phyloP scores from a whole-genome alignment of 2,113 vertebrate species.

The Oreotragus oreotragus region DNA sequence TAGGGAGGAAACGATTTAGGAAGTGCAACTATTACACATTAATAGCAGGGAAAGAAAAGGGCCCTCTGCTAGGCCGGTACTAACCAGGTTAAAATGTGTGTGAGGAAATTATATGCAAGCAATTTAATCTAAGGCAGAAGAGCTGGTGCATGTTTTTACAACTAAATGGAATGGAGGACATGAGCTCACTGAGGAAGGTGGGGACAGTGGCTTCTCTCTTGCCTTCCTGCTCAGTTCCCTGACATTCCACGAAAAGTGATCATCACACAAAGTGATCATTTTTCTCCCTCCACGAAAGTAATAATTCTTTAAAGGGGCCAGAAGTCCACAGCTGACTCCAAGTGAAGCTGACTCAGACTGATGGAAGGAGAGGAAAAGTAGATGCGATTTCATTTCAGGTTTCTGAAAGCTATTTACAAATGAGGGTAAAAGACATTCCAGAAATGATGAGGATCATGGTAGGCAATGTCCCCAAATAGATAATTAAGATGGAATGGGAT shows the following conservation, averaged over 20 bases:
- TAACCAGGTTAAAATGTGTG: not conserved
- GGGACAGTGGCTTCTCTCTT: not conserved
- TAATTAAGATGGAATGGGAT: not conserved
- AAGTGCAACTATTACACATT: not conserved
- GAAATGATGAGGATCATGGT: not conserved
- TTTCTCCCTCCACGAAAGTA: not conserved
- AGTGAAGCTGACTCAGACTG: constrained; percentile 1
- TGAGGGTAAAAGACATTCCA: not conserved
- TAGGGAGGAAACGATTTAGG: not conserved
- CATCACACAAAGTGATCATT: not conserved
- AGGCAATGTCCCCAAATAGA: not conserved
- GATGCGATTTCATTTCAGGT: constrained; percentile 11
- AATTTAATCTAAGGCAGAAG: not conserved
- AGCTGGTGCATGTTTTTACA: not conserved
- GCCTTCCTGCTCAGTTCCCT: not conserved
- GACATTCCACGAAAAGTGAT: not conserved
- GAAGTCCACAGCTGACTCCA: not conserved
- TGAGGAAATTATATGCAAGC: not conserved
- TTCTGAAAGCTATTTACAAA: constrained; percentile 44
- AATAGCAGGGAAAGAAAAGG: not conserved
- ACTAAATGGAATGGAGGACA: not conserved
- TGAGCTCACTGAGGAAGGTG: not conserved
- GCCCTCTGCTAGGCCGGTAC: not conserved
- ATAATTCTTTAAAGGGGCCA: constrained; percentile 3
- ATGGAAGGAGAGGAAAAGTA: not conserved